These are phyloP conservation scores for Eilema sororculum DNA, from an alignment of 2,888 invertebrate genomes.

Conservation along the genomic window DNA sequence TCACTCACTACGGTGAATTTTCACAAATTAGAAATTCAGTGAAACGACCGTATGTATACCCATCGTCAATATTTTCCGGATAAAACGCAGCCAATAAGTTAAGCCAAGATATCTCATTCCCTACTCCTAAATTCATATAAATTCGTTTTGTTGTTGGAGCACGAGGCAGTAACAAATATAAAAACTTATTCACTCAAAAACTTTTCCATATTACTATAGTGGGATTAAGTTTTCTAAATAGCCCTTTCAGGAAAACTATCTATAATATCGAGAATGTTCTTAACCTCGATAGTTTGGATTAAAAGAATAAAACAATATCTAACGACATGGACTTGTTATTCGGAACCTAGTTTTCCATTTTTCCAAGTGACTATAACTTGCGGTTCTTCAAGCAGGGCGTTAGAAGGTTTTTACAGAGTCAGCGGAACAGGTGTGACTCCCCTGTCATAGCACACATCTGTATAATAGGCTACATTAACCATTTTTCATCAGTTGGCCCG, in stretches of 20 bases:
- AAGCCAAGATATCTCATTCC: background rate
- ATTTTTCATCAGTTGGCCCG: too few relatives aligned
- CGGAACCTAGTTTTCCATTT: too few relatives aligned
- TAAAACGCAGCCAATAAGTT: background rate
- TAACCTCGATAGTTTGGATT: background rate
- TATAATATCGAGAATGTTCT: background rate
- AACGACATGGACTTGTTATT: background rate
- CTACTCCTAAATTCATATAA: background rate
- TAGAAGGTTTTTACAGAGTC: too few relatives aligned
- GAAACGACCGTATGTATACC: too few relatives aligned
- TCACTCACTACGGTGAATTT: background rate
- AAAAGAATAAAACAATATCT: background rate
- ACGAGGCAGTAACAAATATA: background rate
- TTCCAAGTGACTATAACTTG: too few relatives aligned
- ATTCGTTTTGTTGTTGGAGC: background rate
- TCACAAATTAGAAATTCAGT: too few relatives aligned
- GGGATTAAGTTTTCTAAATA: background rate
- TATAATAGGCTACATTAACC: too few relatives aligned
- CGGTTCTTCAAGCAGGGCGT: too few relatives aligned
- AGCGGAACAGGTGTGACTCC: too few relatives aligned
- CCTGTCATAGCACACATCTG: too few relatives aligned
- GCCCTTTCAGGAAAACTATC: background rate
- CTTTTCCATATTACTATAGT: constrained; percentile 1
- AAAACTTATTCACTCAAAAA: constrained; percentile 1
- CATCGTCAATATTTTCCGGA: background rate